phyloP scores from a whole-genome alignment of 1,140 invertebrate genomes.

The Cherax destructor region DNA sequence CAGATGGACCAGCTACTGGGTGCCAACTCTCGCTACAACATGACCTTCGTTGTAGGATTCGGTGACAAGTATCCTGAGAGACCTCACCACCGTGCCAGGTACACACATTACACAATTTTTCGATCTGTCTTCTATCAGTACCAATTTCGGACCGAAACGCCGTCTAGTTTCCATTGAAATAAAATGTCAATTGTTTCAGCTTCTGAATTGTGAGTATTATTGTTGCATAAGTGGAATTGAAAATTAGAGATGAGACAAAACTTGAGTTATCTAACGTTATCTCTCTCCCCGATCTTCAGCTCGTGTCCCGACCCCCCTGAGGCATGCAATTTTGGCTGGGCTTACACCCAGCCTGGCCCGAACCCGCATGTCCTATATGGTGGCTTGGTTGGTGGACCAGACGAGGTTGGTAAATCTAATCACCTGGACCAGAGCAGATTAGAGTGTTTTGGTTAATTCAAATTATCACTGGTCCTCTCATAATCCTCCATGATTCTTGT shows the following conservation, averaged over 20 bases:
- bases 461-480: too few relatives aligned
- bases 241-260: too few relatives aligned
- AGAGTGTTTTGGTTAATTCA: too few relatives aligned
- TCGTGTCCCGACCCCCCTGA: constrained; percentile 73
- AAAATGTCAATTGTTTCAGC: too few relatives aligned
- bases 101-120: too few relatives aligned
- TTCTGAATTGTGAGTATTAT: too few relatives aligned
- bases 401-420: neutral
- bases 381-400: constrained; percentile 76
- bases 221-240: too few relatives aligned
- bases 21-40: constrained; percentile 77
- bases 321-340: constrained; percentile 72
- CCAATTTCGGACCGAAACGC: too few relatives aligned
- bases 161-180: too few relatives aligned
- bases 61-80: constrained; percentile 76
- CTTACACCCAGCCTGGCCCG: constrained; percentile 71
- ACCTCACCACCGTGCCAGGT: constrained; percentile 34
- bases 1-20: constrained; percentile 83
- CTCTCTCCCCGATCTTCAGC: constrained; percentile 71
- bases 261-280: neutral
- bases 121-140: too few relatives aligned
- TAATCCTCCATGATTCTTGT: too few relatives aligned
- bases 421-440: too few relatives aligned
- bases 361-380: constrained; percentile 75
- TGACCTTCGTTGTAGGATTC: constrained; percentile 81